Evolutionary conservation across 2,113 vertebrate genomes (phyloP).

Genomic region (Lucifuga dentata): DNA sequence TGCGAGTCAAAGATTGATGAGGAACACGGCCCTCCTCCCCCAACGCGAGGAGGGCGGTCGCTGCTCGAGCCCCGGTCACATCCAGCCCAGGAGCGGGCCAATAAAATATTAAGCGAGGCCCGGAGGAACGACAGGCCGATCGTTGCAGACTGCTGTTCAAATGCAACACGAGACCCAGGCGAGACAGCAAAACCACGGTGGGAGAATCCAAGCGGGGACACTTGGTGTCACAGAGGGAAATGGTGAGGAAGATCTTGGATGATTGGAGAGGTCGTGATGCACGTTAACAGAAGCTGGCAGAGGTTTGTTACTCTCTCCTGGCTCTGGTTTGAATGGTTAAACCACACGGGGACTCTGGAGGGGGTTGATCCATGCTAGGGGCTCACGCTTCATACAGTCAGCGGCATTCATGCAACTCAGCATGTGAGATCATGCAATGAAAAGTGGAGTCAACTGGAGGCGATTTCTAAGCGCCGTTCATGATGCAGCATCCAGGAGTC

Average conservation of each 20-base stretch:
- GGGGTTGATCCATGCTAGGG: slow-evolving; percentile 58
- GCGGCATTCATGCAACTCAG: slow-evolving; percentile 61
- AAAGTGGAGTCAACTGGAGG: slow-evolving; percentile 37
- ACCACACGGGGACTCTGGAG: slow-evolving; percentile 19
- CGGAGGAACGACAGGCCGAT: slow-evolving; percentile 10
- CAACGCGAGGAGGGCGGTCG: slow-evolving; percentile 17
- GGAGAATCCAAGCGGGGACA: not conserved
- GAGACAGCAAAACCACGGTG: not conserved
- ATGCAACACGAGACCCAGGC: slow-evolving; percentile 29
- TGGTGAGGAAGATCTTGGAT: not conserved
- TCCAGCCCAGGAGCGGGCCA: slow-evolving; percentile 28
- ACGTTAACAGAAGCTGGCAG: too few relatives aligned
- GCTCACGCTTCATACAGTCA: slow-evolving; percentile 42
- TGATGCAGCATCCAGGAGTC: slow-evolving; percentile 75
- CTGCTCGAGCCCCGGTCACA: slow-evolving; percentile 21
- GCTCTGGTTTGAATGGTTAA: not conserved
- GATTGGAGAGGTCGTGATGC: not conserved
- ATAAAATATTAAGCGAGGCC: slow-evolving; percentile 62
- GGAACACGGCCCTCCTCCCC: slow-evolving; percentile 44
- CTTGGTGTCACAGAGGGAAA: not conserved
- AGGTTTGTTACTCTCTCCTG: not conserved
- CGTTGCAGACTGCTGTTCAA: slow-evolving; percentile 34
- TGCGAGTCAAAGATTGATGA: slow-evolving; percentile 72
- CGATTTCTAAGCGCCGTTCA: slow-evolving; percentile 53
- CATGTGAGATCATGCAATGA: slow-evolving; percentile 70